Evolutionary conservation across 2,888 invertebrate genomes (phyloP).

Genomic region (Serripes groenlandicus): DNA sequence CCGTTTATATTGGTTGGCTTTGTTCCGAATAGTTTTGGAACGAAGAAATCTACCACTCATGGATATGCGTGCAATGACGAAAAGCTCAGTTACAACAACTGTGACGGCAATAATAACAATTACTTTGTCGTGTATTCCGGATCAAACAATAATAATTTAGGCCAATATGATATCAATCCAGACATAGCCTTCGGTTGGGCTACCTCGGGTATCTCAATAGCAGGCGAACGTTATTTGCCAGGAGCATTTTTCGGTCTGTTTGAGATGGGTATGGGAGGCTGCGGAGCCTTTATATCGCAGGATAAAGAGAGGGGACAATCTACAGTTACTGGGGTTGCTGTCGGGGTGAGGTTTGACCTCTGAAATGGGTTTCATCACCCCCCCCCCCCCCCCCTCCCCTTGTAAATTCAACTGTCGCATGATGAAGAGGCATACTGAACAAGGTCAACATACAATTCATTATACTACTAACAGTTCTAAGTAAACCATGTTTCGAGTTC

Average conservation of each 20-base stretch:
- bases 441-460: no score
- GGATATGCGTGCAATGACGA: constrained; percentile 3
- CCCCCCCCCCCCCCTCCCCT: no score
- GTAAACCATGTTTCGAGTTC: no score
- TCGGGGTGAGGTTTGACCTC: neutral
- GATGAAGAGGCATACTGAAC: no score
- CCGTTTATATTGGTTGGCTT: constrained; percentile 7
- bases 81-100: neutral
- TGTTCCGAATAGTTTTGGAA: neutral
- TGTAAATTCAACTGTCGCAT: no score
- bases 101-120: neutral
- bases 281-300: constrained; percentile 2
- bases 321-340: neutral
- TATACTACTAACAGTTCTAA: no score
- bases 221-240: neutral
- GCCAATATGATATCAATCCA: neutral
- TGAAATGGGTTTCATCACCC: no score
- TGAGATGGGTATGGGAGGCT: constrained; percentile 13
- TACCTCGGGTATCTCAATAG: neutral
- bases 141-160: neutral
- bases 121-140: neutral
- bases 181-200: neutral
- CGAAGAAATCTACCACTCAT: neutral
- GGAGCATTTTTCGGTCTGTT: neutral
- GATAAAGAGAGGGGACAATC: neutral